Evolutionary conservation across 1,140 invertebrate species (phyloP), one percentile per base, ranked within the genome.

Genomic region (Halyomorpha halys): DNA sequence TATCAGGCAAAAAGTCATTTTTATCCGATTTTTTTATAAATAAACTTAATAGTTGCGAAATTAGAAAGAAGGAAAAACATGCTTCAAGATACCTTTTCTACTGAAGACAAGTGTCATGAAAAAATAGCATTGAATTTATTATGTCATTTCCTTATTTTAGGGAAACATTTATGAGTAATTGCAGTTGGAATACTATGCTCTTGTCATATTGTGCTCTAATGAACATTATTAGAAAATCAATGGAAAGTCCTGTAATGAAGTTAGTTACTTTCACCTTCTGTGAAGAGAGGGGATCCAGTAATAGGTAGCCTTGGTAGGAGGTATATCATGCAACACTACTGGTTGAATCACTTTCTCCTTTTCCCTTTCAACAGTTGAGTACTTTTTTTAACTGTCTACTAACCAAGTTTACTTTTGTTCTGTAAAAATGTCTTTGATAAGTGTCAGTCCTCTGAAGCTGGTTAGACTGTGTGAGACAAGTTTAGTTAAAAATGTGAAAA

Each of bases 331-430:
- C 53, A 56, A 56, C 53, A 21, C 53, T 23, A 56, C n/a, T 60
- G 45, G 45, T 23, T 39, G 60, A 65, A 65, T 60, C 64, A 65
- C 64, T 65, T 65, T 65, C 64, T 15, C 64, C 60, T 65, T 65
- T 62, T 62, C 60, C 34, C 59, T 56, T 65, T 56, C 59, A 44
- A 60, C 18, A 34, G 18, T 19, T 60, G 18, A 19, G 18, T 27
- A 60, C 25, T 15, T 30, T 34, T 60, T 59, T 60, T 27, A 44
- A 18, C 15, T 15, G 25, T 11, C 39, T 60, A 19, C 27, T 30
- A 5, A 19, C 27, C 15, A 5, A 34, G 14, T 25, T 39, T 18
- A 21, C 47, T 11, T 39, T 6, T 6, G 1, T 39, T 6, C 34
- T 39, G 34, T 39, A 13, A 39, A 30, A 18, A 49, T 49, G 47